Evolutionary conservation across 2,113 vertebrate genomes (phyloP).

Genomic region (Thalassoma bifasciatum): DNA sequence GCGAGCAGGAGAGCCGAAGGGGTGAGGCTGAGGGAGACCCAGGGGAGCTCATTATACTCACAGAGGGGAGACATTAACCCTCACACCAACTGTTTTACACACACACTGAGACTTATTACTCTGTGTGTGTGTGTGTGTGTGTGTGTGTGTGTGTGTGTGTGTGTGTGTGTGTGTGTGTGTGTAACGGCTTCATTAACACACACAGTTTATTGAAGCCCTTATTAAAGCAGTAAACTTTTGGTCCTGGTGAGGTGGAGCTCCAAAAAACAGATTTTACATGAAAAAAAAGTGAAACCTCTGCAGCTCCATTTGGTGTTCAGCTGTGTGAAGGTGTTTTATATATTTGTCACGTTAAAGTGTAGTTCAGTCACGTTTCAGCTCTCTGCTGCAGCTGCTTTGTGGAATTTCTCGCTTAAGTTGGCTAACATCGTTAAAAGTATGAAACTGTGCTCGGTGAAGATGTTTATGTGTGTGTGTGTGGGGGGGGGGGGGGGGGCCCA

Average conservation of each 20-base stretch:
- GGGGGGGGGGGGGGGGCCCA: too few species aligned
- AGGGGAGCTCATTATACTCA: constrained; percentile 80
- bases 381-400: too few species aligned
- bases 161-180: neutral
- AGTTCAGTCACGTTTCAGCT: neutral
- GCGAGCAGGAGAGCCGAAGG: constrained; percentile 45
- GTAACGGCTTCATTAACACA: constrained; percentile 52
- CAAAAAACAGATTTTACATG: constrained; percentile 12
- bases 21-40: constrained; percentile 62
- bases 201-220: constrained; percentile 60
- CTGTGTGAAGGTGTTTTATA: constrained; percentile 4
- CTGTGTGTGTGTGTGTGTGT: neutral
- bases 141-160: neutral
- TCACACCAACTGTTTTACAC: constrained; percentile 63
- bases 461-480: too few species aligned
- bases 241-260: constrained; percentile 41
- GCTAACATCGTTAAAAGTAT: too few species aligned
- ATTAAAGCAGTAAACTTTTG: constrained; percentile 57
- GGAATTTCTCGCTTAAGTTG: too few species aligned
- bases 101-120: constrained; percentile 60
- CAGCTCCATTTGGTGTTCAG: constrained; percentile 17
- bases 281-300: constrained; percentile 16
- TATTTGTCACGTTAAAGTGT: neutral
- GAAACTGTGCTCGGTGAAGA: too few species aligned
- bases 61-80: constrained; percentile 67